Conservation (phyloP, 2,113 vertebrate genomes). For the Ellobius talpinus region DNA sequence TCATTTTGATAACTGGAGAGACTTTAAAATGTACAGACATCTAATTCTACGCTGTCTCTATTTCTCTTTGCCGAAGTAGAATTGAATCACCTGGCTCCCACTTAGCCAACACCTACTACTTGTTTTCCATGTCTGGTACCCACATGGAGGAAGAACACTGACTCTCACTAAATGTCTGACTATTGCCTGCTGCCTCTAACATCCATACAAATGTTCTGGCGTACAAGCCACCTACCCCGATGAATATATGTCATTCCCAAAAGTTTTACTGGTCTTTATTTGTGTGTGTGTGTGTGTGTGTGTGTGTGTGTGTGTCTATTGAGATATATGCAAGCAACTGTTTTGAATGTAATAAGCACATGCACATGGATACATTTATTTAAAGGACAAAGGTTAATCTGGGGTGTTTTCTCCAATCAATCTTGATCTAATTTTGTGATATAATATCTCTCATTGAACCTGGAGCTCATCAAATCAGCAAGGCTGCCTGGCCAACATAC, state of each 20-base stretch:
- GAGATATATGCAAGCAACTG: background rate
- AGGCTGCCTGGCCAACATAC: background rate
- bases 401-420: background rate
- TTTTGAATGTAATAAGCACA: too few species aligned
- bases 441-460: background rate
- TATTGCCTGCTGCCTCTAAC: background rate
- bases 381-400: background rate
- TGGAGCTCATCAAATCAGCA: background rate
- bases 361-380: background rate
- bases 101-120: too few species aligned
- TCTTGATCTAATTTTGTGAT: background rate
- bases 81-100: background rate
- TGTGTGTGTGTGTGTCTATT: background rate
- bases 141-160: background rate
- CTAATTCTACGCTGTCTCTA: rapidly evolving
- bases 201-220: background rate
- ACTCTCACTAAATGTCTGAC: background rate
- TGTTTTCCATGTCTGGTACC: background rate
- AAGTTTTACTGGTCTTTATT: background rate
- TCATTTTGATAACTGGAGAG: background rate
- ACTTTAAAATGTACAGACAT: rapidly evolving
- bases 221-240: background rate
- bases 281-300: background rate
- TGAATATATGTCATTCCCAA: background rate
- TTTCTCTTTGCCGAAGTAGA: rapidly evolving